Base-by-base conservation (phyloP, 2,797 vertebrate genomes). In the Hippopotamyrus pictus region DNA sequence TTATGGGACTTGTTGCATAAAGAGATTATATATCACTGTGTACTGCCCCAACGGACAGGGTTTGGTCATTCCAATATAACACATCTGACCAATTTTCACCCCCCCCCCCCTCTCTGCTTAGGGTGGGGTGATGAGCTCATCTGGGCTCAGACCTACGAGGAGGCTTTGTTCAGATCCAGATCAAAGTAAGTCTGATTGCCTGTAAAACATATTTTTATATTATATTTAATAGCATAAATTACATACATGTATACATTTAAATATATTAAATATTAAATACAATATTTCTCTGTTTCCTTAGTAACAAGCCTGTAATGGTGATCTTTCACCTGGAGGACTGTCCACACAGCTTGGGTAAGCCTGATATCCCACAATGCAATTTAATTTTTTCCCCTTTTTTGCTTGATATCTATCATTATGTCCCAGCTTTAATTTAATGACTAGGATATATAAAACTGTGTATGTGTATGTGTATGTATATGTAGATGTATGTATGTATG, bases 121-220 rank as follows among this genome's bases (percentile, higher is more conserved):
- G 99, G 99, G 86, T 99, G 98, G 98, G 99, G 97, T 0, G 99
- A 99, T 91, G 96, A 98, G 90, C 95, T 98, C 90, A 95, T 97
- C 91, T 99, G 98, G 99, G 97, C 97, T 0, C 99, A 99, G 95
- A 99, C 99, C 0, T 99, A 99, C 0, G 98, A 99, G 92, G 98
- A 99, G 93, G 98, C 94, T 11, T 95, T 99, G 1, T 98, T 95
- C 93, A 97, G 97, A 95, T 89, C 97, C 90, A 97, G 97, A 89
- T 93, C 94, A 48, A 95, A 90, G 98, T 99, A 94, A 95, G 92
- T 37, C 46, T 29, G 82, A 84, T 50, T 50, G 4, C 11, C 14
- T 37, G 44, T 11, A 84, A 84, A 76, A 76, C 4, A 50, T 53
- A 2, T 46, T 73, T 53, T 0, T 17, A 76, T 65, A 8, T 44